A percentile compares a stretch with the other conserved stretches of the same genome.
phyloP scores from a whole-genome alignment of 2,113 vertebrate species.

The Vulpes vulpes region DNA sequence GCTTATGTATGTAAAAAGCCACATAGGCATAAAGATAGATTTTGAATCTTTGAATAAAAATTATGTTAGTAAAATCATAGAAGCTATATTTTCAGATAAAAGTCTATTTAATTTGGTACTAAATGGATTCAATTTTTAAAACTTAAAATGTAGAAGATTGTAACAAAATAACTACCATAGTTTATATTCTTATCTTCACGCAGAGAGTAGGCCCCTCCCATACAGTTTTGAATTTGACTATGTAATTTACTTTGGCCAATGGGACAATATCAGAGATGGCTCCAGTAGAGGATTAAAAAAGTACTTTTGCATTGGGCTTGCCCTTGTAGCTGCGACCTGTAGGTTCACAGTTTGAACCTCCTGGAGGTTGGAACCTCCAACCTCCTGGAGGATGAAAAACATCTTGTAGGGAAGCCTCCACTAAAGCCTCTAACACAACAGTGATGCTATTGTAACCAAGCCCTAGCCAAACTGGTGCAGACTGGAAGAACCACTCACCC shows the following conservation, averaged over 20 bases:
- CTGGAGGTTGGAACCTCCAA: not conserved
- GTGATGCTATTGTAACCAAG: not conserved
- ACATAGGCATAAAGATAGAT: not conserved
- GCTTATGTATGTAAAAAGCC: not conserved
- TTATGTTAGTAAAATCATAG: not conserved
- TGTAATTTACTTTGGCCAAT: not conserved
- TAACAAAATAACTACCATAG: not conserved
- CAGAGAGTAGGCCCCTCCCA: not conserved
- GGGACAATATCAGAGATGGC: not conserved
- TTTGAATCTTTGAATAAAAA: constrained; percentile 32
- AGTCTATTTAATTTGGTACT: not conserved
- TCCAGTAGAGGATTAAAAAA: not conserved
- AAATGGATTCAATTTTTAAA: constrained; percentile 15
- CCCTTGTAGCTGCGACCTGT: not conserved
- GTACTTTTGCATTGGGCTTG: not conserved
- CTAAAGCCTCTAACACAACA: not conserved
- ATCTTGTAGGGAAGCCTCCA: not conserved
- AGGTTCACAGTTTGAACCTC: not conserved
- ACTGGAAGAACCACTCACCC: not conserved
- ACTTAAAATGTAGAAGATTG: not conserved
- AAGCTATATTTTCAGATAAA: constrained; percentile 35
- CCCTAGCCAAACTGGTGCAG: not conserved
- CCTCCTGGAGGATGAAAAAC: not conserved
- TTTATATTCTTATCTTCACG: not conserved
- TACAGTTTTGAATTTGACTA: not conserved